Evolutionary conservation across 2,797 vertebrate species (phyloP), one percentile per base, ranked within the genome.

Genomic region (Pseudomugil gertrudae): DNA sequence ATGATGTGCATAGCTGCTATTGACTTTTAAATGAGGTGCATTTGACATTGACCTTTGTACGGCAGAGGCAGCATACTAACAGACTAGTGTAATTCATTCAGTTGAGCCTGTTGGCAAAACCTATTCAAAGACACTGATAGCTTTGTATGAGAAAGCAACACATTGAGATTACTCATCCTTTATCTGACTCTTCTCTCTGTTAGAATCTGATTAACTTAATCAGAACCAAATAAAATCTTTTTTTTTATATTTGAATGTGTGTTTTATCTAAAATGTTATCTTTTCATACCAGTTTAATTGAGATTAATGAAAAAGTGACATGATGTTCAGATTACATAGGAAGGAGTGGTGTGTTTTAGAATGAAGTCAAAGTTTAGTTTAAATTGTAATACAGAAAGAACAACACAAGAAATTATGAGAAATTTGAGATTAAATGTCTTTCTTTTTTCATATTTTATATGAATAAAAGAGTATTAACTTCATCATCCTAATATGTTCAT

Each of bases 1-100:
- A 92, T 90, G 90, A 92, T 93, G 90, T 91, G 90, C 89, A 86
- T 72, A 79, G 82, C 70, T 9, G 86, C 90, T 92, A 93, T 92
- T 94, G 93, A 93, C 92, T 94, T 94, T 92, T 92, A 93, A 92
- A 93, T 93, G 92, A 92, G 90, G 85, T 89, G 84, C 88, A 86
- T 92, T 93, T 93, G 91, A 93, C 91, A 90, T 93, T 93, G 92
- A 93, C 91, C 92, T 94, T 92, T 85, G 84, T 91, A 87, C 62
- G 66, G 83, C 87, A 43, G 89, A 81, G 76, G 83, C 85, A 83
- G 91, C 89, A 92, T 93, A 92, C 92, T 92, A 92, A 93, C 92
- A 88, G 85, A 90, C 81, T 78, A 83, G 84, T 91, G 90, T 87
- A 89, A 92, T 92, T 93, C 87, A 90, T 92, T 89, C 87, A 83